A percentile compares a stretch with the other conserved stretches of the same genome.
These are phyloP conservation scores for Cotesia vestalis DNA, from an alignment of 1,140 invertebrate genomes.

Conservation along the genomic window DNA sequence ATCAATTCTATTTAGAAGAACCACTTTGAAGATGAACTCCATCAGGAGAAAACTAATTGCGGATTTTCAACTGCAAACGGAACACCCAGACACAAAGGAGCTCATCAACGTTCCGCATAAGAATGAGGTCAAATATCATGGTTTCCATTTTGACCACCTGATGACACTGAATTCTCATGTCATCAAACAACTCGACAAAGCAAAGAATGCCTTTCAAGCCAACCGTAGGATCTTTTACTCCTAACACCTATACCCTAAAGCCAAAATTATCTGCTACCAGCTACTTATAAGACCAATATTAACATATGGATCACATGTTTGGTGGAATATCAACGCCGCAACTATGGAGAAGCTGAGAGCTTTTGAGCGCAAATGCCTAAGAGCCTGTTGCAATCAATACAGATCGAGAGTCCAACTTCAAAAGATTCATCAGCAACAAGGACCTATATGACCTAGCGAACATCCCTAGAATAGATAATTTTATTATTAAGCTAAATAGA, in stretches of 20 bases:
- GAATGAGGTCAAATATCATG: slow-evolving; percentile 25
- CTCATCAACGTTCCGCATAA: neutral
- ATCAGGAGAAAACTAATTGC: neutral
- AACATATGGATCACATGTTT: no score
- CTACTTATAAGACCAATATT: no score
- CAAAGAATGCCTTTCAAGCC: no score
- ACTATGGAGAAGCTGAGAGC: no score
- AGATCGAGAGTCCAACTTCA: slow-evolving; percentile 11
- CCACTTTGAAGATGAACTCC: neutral
- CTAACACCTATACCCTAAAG: no score
- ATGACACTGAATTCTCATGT: no score
- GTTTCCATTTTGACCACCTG: no score
- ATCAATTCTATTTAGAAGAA: slow-evolving; percentile 35
- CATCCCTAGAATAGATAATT: slow-evolving; percentile 18
- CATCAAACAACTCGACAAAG: no score
- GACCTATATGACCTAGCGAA: slow-evolving; percentile 17
- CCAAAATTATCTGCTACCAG: no score
- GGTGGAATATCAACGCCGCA: no score
- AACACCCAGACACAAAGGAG: slow-evolving; percentile 3
- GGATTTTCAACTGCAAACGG: slow-evolving; percentile 23
- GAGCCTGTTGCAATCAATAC: slow-evolving; percentile 10
- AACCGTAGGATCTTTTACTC: no score
- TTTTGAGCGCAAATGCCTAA: neutral
- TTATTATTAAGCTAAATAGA: slow-evolving; percentile 21
- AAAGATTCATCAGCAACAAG: slow-evolving; percentile 2